Evolutionary conservation across 2,113 vertebrate genomes (phyloP), one percentile per base, ranked within the genome.

Genomic region (Ammodytes dubius): DNA sequence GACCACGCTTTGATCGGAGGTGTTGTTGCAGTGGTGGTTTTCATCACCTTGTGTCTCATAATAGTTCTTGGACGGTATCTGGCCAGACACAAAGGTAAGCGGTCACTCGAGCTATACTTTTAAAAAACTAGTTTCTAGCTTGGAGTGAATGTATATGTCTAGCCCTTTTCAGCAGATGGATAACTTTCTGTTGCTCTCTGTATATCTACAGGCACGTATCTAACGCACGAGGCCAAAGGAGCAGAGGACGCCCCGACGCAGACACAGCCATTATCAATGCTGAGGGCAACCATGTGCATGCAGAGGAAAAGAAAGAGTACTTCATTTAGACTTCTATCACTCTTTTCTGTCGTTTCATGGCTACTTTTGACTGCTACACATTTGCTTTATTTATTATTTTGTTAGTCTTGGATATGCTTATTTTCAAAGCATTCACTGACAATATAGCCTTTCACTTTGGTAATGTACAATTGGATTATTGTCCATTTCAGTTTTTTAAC

Each of bases 201-300:
- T 87, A 12, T 81, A 52, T 86, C 90, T 86, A 8, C 87, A 99
- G 98, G 98, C 95, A 99, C 98, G 7, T 99, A 99, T 92, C 95
- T 99, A 96, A 99, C 98, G 72, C 97, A 99, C 37, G 98, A 99
- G 96, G 98, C 98, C 90, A 99, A 99, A 96, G 98, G 98, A 93
- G 97, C 98, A 58, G 98, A 99, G 93, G 98, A 99, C 81, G 97
- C 98, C 82, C 98, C 4, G 98, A 99, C 77, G 98, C 98, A 27
- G 98, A 99, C 95, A 99, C 98, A 79, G 98, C 98, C 92, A 99
- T 99, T 95, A 99, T 99, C 96, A 99, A 99, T 89, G 98, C 98
- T 74, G 97, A 99, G 94, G 98, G 98, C 92, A 99, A 98, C 94
- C 97, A 99, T 93, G 97, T 97, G 94, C 98, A 99, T 72, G 97